A percentile compares a stretch with the other conserved stretches of the same genome.
These are phyloP conservation scores for Neocrepidodera transversa DNA, from an alignment of 2,888 invertebrate species.

Conservation along the genomic window DNA sequence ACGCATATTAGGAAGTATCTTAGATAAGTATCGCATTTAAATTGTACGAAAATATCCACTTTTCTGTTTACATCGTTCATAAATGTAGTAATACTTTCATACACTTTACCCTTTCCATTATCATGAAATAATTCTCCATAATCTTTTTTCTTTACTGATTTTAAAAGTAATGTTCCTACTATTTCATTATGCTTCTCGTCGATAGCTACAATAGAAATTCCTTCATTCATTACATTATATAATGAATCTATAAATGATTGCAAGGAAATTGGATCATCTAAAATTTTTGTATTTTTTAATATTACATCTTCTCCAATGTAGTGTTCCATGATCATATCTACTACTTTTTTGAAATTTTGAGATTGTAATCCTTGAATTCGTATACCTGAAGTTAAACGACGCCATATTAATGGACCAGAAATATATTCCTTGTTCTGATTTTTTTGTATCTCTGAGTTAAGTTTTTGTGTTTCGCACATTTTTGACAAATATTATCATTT, in stretches of 20 bases:
- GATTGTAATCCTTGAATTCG: slow-evolving; percentile 54
- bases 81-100: slow-evolving; percentile 50
- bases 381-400: slow-evolving; percentile 49
- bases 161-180: slow-evolving; percentile 53
- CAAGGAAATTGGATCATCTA: slow-evolving; percentile 51
- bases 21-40: slow-evolving; percentile 53
- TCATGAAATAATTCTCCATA: slow-evolving; percentile 52
- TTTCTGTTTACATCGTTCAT: slow-evolving; percentile 51
- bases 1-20: slow-evolving; percentile 52
- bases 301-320: slow-evolving; percentile 52
- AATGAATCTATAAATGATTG: slow-evolving; percentile 49
- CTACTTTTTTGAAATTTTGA: slow-evolving; percentile 45
- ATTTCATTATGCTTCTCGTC: slow-evolving; percentile 45
- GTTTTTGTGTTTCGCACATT: too few relatives aligned
- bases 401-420: slow-evolving; percentile 54
- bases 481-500: too few relatives aligned
- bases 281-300: slow-evolving; percentile 52
- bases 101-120: slow-evolving; percentile 52
- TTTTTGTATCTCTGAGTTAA: too few relatives aligned
- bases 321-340: slow-evolving; percentile 50
- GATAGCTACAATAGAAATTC: slow-evolving; percentile 53
- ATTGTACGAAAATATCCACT: slow-evolving; percentile 52
- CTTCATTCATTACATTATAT: slow-evolving; percentile 50
- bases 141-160: slow-evolving; percentile 50
- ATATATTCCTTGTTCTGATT: slow-evolving; percentile 41